Conservation (phyloP, 2,888 invertebrate species). For the Stenodema calcarata region DNA sequence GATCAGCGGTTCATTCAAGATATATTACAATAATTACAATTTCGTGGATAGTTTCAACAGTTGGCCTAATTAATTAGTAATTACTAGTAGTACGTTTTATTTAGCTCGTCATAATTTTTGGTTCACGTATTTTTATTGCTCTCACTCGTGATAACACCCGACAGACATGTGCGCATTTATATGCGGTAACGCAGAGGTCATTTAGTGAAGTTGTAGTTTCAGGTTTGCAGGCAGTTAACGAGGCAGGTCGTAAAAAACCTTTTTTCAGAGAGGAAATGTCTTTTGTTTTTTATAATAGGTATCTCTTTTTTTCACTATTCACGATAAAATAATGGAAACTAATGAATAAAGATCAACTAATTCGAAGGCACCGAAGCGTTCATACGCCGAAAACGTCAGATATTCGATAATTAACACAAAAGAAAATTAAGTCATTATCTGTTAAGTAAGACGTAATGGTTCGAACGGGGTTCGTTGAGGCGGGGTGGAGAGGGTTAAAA, state of each 20-base stretch:
- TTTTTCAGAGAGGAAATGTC: neutral
- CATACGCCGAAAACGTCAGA: constrained; percentile 9
- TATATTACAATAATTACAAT: too few relatives aligned
- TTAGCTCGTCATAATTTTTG: neutral
- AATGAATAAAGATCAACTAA: constrained; percentile 38
- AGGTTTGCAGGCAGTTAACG: neutral
- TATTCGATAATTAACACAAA: constrained; percentile 22
- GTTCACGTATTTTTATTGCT: neutral
- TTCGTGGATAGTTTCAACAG: neutral
- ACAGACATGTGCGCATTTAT: neutral
- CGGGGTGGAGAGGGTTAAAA: neutral
- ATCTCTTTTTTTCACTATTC: neutral
- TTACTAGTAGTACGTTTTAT: too few relatives aligned
- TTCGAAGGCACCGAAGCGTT: neutral
- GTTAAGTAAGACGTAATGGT: constrained; percentile 46
- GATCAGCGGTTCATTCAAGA: too few relatives aligned
- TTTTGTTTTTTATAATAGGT: too few relatives aligned
- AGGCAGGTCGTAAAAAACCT: neutral
- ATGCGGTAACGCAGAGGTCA: neutral
- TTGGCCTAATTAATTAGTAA: neutral
- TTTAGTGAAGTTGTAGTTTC: neutral
- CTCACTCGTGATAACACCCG: neutral
- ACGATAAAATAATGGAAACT: constrained; percentile 35
- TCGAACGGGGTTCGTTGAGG: neutral
- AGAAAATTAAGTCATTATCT: constrained; percentile 44